Evolutionary conservation across 2,888 invertebrate species (phyloP).

Genomic region (Lepidochitona cinerea): DNA sequence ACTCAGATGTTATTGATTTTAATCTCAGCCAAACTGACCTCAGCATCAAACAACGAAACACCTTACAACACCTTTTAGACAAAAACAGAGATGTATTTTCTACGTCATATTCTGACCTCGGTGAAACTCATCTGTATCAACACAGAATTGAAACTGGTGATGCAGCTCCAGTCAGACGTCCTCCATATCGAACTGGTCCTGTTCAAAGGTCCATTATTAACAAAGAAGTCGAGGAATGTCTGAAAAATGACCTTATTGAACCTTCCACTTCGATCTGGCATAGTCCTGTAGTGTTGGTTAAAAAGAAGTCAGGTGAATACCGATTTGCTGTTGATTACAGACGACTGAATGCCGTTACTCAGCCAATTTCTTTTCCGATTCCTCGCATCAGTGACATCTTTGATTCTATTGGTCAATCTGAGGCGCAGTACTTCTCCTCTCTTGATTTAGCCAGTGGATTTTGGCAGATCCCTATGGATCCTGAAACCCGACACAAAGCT

Average conservation of each 20-base stretch:
- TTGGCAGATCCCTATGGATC: slow-evolving; percentile 7
- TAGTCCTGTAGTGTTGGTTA: slow-evolving; percentile 7
- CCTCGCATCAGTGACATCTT: slow-evolving; percentile 6
- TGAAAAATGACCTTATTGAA: background rate
- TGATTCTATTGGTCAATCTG: slow-evolving; percentile 9
- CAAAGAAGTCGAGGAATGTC: background rate
- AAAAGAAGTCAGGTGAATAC: slow-evolving; percentile 5
- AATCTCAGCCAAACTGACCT: background rate
- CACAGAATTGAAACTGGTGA: background rate
- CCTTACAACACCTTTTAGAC: background rate
- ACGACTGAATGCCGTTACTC: background rate
- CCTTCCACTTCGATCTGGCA: background rate
- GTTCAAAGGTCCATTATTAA: background rate
- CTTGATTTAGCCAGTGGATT: slow-evolving; percentile 6
- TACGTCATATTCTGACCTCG: background rate
- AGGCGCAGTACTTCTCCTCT: background rate
- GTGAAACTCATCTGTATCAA: background rate
- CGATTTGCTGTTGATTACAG: slow-evolving; percentile 1
- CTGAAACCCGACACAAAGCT: slow-evolving; percentile 7
- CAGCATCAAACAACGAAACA: background rate
- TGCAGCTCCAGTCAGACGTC: background rate
- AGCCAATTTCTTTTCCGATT: background rate
- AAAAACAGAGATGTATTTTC: background rate
- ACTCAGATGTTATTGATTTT: background rate
- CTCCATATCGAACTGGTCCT: background rate